phyloP scores from a whole-genome alignment of 1,140 invertebrate species.

The Sweltsa coloradensis region DNA sequence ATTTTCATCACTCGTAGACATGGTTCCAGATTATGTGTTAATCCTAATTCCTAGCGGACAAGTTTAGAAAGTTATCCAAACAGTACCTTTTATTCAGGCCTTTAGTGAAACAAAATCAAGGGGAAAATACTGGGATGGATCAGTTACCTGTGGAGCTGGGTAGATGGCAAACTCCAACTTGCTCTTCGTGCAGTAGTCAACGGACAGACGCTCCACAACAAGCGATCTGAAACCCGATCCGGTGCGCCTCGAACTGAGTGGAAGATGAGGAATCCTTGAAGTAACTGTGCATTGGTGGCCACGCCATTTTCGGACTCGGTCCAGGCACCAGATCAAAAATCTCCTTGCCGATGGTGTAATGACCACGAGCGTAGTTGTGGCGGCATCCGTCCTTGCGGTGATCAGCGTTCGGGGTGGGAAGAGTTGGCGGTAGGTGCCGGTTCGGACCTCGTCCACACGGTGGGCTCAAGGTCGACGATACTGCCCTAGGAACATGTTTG shows the following conservation, averaged over 20 bases:
- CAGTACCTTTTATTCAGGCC: no score
- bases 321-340: no score
- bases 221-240: slow-evolving; percentile 59
- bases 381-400: slow-evolving; percentile 68
- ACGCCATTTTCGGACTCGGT: slow-evolving; percentile 54
- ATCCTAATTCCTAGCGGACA: no score
- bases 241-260: slow-evolving; percentile 83
- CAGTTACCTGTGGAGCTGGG: slow-evolving; percentile 52
- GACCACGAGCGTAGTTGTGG: slow-evolving; percentile 43
- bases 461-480: slow-evolving; percentile 24
- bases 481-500: slow-evolving; percentile 65
- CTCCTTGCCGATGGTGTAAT: slow-evolving; percentile 47
- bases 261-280: slow-evolving; percentile 75
- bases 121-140: no score
- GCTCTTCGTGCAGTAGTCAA: slow-evolving; percentile 56
- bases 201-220: slow-evolving; percentile 50
- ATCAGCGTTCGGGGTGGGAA: slow-evolving; percentile 60
- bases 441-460: slow-evolving; percentile 43
- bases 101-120: no score
- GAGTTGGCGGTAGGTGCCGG: slow-evolving; percentile 46
- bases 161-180: slow-evolving; percentile 58
- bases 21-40: no score
- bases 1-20: no score
- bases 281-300: slow-evolving; percentile 67
- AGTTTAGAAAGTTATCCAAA: no score